Base-by-base conservation (phyloP, 2,888 invertebrate genomes). In the Prostheceraeus crozeri region DNA sequence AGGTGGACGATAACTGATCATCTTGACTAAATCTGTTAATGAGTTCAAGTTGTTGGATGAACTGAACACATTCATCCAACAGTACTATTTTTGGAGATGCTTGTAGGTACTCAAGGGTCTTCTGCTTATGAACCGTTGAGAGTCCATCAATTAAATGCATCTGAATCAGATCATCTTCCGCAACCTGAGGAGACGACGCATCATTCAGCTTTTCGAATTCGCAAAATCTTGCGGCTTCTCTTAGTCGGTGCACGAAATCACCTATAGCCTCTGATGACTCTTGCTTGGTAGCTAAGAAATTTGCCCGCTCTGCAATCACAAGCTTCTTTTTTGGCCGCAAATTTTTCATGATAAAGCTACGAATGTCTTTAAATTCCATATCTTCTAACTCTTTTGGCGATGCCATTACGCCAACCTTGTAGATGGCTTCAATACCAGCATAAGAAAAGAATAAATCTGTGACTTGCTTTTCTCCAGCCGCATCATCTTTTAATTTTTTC, bases 141-240 rank as follows among this genome's bases (percentile, higher is more conserved):
- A 40, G 45, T 14, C 45, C 45, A 40, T 14, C 45, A 14, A 40
- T 40, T 14, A 40, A 40, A 40, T 19, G 19, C 21, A 40, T 40
- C 21, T 40, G 45, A 14, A 40, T 40, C 45, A 40, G 19, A 6
- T 40, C 45, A 14, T 40, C 45, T 40, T 40, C 14, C 21, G 14
- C 21, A 14, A 6, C 6, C 14, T 40, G 45, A 40, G 6, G n/a
- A 40, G n/a, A 14, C n/a, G n/a, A n/a, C 21, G 45, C 45, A 40
- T 40, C 21, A 14, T 14, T 14, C 14, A 40, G n/a, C 21, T 40
- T 40, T 19, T 8, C n/a, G 19, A 40, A 40, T 19, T 40, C 45
- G 19, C 45, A 40, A 40, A 40, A 40, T 40, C 8, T 40, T 40
- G n/a, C 45, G 19, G n/a, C 14, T 40, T 40, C 21, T 19, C 45